Evolutionary conservation across 2,888 invertebrate species (phyloP).

Genomic region (Sarcophaga variegata): DNA sequence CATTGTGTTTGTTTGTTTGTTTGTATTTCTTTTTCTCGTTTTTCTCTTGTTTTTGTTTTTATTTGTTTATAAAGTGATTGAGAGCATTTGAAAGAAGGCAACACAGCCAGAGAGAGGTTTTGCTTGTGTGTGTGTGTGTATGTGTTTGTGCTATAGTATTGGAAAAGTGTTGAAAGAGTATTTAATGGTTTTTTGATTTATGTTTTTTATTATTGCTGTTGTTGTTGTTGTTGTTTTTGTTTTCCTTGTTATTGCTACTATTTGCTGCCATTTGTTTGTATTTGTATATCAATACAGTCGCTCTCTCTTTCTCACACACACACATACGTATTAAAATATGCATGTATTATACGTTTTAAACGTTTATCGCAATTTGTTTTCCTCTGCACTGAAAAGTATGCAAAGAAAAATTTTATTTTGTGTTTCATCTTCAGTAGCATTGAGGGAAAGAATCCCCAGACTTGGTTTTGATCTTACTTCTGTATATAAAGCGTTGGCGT

Average conservation of each 20-base stretch:
- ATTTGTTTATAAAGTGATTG: not conserved
- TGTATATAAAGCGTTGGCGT: too few species aligned
- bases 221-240: not conserved
- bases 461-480: too few species aligned
- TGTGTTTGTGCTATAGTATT: not conserved
- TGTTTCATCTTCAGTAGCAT: too few species aligned
- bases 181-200: constrained; percentile 69
- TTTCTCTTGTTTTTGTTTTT: not conserved
- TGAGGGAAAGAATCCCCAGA: too few species aligned
- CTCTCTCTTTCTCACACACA: not conserved
- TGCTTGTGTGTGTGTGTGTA: not conserved
- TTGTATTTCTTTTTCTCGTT: not conserved
- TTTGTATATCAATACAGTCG: not conserved
- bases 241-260: not conserved
- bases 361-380: constrained; percentile 32
- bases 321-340: not conserved
- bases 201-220: constrained; percentile 35
- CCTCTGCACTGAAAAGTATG: not conserved
- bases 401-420: too few species aligned
- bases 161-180: constrained; percentile 61
- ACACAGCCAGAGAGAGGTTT: not conserved
- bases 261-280: constrained; percentile 12
- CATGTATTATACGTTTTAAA: constrained; percentile 42
- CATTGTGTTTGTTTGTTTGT: constrained; percentile 22
- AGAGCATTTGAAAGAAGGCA: constrained; percentile 3